These are phyloP conservation scores for Paraplagusia blochii DNA, from an alignment of 2,113 vertebrate species.

Conservation along the genomic window DNA sequence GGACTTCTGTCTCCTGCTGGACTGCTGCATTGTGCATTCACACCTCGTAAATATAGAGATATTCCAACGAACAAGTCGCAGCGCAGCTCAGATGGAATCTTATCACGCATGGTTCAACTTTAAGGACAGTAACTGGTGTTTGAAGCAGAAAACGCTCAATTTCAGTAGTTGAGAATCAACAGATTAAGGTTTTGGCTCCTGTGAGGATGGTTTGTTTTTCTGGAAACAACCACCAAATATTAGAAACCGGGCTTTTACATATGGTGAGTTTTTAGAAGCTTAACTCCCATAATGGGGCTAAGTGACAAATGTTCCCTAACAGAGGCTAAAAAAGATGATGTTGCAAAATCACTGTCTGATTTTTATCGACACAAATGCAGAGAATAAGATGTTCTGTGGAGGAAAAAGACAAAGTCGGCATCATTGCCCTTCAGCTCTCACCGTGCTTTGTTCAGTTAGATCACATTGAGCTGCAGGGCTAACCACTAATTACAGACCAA, in stretches of 20 bases:
- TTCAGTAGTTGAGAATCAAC: too few relatives aligned
- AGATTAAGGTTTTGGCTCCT: too few relatives aligned
- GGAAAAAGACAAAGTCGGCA: neutral
- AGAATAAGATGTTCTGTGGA: neutral
- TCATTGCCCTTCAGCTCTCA: neutral
- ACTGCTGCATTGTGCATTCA: slow-evolving; percentile 36
- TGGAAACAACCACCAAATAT: too few relatives aligned
- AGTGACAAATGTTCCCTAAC: too few relatives aligned
- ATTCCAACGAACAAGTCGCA: slow-evolving; percentile 16
- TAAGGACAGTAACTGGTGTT: too few relatives aligned
- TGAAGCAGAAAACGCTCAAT: too few relatives aligned
- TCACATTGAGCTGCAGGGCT: neutral
- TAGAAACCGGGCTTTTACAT: too few relatives aligned
- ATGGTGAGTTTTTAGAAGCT: too few relatives aligned
- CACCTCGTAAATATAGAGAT: slow-evolving; percentile 39
- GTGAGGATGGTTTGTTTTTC: too few relatives aligned
- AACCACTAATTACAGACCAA: slow-evolving; percentile 1
- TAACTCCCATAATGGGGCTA: too few relatives aligned
- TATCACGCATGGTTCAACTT: slow-evolving; percentile 7
- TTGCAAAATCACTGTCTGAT: neutral
- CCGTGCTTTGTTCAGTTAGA: slow-evolving; percentile 1
- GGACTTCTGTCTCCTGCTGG: slow-evolving; percentile 35
- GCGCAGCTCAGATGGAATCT: slow-evolving; percentile 42
- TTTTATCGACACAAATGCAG: neutral
- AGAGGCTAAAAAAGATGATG: neutral